phyloP scores from a whole-genome alignment of 1,140 invertebrate genomes.

The Tetramorium alpestre region DNA sequence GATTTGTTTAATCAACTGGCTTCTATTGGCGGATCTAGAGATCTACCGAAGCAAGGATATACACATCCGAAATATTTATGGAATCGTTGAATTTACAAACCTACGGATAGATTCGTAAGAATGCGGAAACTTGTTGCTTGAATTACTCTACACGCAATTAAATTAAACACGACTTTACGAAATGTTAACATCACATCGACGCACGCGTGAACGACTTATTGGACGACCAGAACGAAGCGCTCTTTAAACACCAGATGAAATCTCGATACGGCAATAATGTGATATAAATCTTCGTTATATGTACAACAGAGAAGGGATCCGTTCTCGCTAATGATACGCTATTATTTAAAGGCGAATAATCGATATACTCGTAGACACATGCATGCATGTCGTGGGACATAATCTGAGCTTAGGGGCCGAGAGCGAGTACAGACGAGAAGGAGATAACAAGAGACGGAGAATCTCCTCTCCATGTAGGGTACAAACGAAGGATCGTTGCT shows the following conservation, averaged over 20 bases:
- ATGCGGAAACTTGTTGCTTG: neutral
- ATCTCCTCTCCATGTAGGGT: neutral
- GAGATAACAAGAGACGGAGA: constrained; percentile 6
- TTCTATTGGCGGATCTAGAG: constrained; percentile 40
- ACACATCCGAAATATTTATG: neutral
- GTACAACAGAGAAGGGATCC: constrained; percentile 67
- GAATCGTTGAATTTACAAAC: constrained; percentile 10
- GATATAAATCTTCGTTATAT: constrained; percentile 62
- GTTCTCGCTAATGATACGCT: constrained; percentile 57
- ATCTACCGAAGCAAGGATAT: constrained; percentile 43
- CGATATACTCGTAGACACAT: constrained; percentile 71
- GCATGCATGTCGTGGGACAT: constrained; percentile 67
- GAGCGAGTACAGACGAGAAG: constrained; percentile 39
- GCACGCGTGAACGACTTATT: constrained; percentile 29
- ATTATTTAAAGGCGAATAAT: constrained; percentile 71
- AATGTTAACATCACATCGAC: constrained; percentile 25
- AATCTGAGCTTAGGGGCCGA: constrained; percentile 53
- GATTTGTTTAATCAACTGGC: neutral
- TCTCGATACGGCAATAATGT: constrained; percentile 50
- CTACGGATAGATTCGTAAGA: neutral
- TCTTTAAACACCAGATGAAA: constrained; percentile 39
- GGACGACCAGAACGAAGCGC: constrained; percentile 43
- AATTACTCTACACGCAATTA: neutral
- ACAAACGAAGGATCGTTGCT: constrained; percentile 27
- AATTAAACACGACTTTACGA: constrained; percentile 36